Evolutionary conservation across 2,888 invertebrate species (phyloP).

Genomic region (Lithosia quadra): DNA sequence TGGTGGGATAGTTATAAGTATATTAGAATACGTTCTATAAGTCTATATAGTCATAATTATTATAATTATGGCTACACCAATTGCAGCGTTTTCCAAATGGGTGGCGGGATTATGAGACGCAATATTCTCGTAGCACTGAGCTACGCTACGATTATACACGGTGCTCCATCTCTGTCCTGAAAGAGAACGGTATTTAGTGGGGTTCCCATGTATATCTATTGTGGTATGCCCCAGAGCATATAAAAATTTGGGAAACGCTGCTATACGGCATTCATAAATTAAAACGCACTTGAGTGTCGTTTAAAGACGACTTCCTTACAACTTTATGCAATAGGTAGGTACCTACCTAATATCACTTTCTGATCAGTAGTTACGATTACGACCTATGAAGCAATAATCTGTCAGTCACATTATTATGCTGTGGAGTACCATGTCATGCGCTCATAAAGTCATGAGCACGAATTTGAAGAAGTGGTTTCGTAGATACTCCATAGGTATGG

Average conservation of each 20-base stretch:
- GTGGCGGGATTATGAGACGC: too few species aligned
- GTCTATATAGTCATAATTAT: too few species aligned
- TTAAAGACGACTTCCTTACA: neutral
- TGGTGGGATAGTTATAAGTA: too few species aligned
- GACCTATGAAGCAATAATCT: neutral
- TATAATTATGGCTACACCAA: too few species aligned
- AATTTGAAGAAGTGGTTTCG: neutral
- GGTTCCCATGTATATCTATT: too few species aligned
- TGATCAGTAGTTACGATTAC: neutral
- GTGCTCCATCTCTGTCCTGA: too few species aligned
- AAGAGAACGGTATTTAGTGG: neutral
- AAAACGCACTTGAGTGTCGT: neutral
- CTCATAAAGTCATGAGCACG: conserved; percentile 2
- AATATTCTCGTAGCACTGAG: too few species aligned
- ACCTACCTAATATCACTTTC: neutral
- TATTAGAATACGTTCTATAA: too few species aligned
- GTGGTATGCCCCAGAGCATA: neutral
- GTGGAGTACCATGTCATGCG: neutral
- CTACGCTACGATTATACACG: too few species aligned
- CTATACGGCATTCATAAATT: neutral
- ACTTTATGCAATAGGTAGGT: neutral
- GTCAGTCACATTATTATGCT: conserved; percentile 6
- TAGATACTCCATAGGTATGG: neutral
- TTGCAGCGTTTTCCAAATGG: too few species aligned
- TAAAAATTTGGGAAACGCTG: neutral